A percentile compares a stretch with the other conserved stretches of the same genome.
Conservation (phyloP, 2,888 invertebrate species). For the Sipha maydis region DNA sequence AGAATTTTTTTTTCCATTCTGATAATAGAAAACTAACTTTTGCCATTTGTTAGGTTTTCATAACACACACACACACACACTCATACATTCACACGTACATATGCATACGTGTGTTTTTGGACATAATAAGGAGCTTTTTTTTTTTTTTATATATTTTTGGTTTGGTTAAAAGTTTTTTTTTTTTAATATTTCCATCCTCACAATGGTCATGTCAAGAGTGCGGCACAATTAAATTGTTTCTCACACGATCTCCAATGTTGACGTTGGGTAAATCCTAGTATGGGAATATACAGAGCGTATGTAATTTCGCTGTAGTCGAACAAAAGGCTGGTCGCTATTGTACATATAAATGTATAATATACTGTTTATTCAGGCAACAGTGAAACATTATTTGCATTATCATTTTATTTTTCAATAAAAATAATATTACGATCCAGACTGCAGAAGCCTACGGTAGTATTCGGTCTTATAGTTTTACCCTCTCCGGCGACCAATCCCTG, state of each 20-base stretch:
- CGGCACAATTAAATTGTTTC: conserved; percentile 9
- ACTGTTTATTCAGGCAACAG: background rate
- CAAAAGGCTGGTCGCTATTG: conserved; percentile 21
- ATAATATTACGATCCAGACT: conserved; percentile 6
- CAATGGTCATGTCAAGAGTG: background rate
- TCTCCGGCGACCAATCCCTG: background rate
- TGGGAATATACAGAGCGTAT: background rate
- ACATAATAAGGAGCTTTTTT: too few relatives aligned
- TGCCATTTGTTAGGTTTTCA: background rate
- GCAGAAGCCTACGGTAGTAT: background rate
- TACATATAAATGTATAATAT: background rate
- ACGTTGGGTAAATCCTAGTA: background rate
- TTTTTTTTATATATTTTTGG: background rate
- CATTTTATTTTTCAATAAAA: conserved; percentile 47
- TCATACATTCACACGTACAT: too few relatives aligned
- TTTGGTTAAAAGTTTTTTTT: conserved; percentile 1
- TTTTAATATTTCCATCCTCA: background rate
- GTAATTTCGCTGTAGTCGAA: conserved; percentile 9
- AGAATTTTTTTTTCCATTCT: background rate
- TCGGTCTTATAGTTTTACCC: background rate
- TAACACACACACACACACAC: background rate
- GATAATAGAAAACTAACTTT: background rate
- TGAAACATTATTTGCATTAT: conserved; percentile 30
- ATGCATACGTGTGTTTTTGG: too few relatives aligned
- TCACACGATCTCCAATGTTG: background rate